These are phyloP conservation scores for Cyprichromis sp. DNA, from an alignment of 2,113 vertebrate species.

Conservation along the genomic window DNA sequence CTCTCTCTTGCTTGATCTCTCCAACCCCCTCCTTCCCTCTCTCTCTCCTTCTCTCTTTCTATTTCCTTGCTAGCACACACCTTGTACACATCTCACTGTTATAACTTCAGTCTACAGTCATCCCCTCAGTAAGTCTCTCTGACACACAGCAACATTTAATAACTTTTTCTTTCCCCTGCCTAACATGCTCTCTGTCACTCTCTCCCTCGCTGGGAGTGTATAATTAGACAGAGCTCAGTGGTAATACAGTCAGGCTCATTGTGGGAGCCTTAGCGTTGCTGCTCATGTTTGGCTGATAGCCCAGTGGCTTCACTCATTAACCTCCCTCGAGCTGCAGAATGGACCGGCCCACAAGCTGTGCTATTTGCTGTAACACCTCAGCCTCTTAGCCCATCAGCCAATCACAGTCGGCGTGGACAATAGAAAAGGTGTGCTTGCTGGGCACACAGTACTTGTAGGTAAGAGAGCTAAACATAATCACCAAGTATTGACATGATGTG, in stretches of 20 bases:
- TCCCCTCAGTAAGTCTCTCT: conserved; percentile 25
- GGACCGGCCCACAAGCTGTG: conserved; percentile 43
- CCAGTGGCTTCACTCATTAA: conserved; percentile 74
- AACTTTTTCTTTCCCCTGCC: conserved; percentile 43
- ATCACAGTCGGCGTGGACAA: conserved; percentile 10
- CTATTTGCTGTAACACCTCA: conserved; percentile 63
- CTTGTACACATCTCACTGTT: conserved; percentile 37
- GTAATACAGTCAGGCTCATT: conserved; percentile 72
- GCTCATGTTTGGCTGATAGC: conserved; percentile 72
- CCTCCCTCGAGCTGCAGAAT: conserved; percentile 62
- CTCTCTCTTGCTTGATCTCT: conserved; percentile 57
- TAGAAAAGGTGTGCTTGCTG: conserved; percentile 18
- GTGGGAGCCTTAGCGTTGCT: conserved; percentile 63
- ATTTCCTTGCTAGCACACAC: conserved; percentile 29
- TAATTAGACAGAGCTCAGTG: conserved; percentile 73
- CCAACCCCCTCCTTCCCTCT: conserved; percentile 27
- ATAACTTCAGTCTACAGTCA: conserved; percentile 44
- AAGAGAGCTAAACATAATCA: conserved; percentile 9
- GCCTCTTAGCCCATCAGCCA: conserved; percentile 32
- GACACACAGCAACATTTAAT: conserved; percentile 46
- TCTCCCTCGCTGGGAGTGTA: conserved; percentile 62
- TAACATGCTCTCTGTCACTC: conserved; percentile 40
- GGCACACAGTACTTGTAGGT: not conserved
- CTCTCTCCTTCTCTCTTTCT: conserved; percentile 11
- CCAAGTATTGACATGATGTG: not conserved